These are phyloP conservation scores for Hystrix brachyura DNA, from an alignment of 2,113 vertebrate genomes.

Conservation along the genomic window DNA sequence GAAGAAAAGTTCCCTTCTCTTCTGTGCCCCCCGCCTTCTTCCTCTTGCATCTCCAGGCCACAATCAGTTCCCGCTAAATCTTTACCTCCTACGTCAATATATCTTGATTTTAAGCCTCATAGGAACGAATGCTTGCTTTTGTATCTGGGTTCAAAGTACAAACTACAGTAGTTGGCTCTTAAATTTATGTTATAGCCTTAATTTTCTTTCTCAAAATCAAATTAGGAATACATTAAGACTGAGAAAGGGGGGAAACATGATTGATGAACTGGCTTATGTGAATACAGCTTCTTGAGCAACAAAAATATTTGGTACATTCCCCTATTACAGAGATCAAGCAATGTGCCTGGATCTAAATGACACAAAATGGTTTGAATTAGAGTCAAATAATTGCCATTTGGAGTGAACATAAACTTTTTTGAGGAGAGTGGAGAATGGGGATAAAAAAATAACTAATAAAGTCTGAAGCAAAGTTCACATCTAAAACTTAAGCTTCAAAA, in stretches of 20 bases:
- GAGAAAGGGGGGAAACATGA: slow-evolving; percentile 72
- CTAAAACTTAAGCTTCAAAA: slow-evolving; percentile 86
- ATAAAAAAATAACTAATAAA: slow-evolving; percentile 81
- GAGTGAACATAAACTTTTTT: slow-evolving; percentile 83
- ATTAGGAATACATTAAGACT: slow-evolving; percentile 83
- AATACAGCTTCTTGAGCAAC: slow-evolving; percentile 83
- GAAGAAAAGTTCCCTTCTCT: slow-evolving; percentile 36
- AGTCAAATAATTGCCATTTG: slow-evolving; percentile 85
- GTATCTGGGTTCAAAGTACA: slow-evolving; percentile 79
- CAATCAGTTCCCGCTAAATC: slow-evolving; percentile 56
- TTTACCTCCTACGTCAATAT: slow-evolving; percentile 74
- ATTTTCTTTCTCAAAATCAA: slow-evolving; percentile 82
- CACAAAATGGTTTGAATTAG: slow-evolving; percentile 86
- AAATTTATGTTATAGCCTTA: slow-evolving; percentile 74
- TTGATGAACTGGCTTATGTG: slow-evolving; percentile 83
- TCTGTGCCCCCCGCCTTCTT: not conserved
- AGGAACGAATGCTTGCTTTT: slow-evolving; percentile 71
- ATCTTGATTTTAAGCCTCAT: slow-evolving; percentile 74
- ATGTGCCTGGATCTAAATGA: slow-evolving; percentile 82
- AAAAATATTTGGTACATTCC: slow-evolving; percentile 84
- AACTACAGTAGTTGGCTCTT: slow-evolving; percentile 79
- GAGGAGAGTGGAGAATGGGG: slow-evolving; percentile 46
- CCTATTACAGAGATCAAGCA: slow-evolving; percentile 86
- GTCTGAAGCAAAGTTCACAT: slow-evolving; percentile 81
- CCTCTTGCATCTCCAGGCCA: not conserved